Percentiles rank a stretch among this genome's conserved stretches.
These are phyloP conservation scores for Motacilla alba DNA, from an alignment of 2,113 vertebrate genomes.

Conservation along the genomic window DNA sequence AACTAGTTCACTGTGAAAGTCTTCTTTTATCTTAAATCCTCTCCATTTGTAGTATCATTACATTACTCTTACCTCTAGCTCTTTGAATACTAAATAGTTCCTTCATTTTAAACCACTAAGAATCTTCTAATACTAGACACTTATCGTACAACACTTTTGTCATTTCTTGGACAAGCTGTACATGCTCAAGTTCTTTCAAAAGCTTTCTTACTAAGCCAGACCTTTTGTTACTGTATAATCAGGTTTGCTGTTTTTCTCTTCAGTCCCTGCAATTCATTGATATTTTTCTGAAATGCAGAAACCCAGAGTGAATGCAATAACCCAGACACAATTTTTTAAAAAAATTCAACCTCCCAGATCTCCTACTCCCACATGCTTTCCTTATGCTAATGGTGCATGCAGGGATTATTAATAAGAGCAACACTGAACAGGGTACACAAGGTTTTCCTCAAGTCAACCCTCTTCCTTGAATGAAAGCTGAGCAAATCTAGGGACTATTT, in stretches of 20 bases:
- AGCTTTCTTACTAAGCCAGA: neutral
- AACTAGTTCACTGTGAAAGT: neutral
- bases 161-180: neutral
- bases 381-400: neutral
- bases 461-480: neutral
- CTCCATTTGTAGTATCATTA: neutral
- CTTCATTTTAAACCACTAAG: neutral
- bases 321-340: neutral
- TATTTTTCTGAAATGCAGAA: neutral
- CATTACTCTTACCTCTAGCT: neutral
- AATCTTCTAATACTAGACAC: slow-evolving; percentile 1
- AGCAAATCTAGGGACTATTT: neutral
- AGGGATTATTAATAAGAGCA: neutral
- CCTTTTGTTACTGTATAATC: neutral
- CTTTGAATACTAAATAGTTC: slow-evolving; percentile 28
- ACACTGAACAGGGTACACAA: neutral
- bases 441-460: neutral
- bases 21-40: slow-evolving; percentile 22
- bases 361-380: neutral
- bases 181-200: neutral
- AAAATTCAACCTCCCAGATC: neutral
- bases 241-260: neutral
- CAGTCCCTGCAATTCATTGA: neutral
- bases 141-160: neutral
- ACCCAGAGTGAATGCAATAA: neutral